Evolutionary conservation across 2,797 vertebrate species (phyloP).

Genomic region (Gymnopithys bicolor): DNA sequence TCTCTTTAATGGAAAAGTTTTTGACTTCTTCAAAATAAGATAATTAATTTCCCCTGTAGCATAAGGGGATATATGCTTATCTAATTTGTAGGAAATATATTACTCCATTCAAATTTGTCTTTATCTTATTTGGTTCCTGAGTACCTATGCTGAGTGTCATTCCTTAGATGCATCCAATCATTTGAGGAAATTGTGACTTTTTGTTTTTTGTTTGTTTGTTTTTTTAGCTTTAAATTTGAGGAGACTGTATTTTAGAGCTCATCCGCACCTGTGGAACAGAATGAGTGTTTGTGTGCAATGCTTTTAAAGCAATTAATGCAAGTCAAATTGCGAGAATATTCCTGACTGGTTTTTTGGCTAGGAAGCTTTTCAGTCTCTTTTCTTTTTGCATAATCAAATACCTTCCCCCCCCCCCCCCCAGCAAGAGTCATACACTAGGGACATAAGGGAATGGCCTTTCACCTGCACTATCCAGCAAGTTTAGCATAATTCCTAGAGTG

Average conservation of each 20-base stretch:
- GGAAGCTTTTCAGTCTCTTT: neutral
- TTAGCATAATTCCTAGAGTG: neutral
- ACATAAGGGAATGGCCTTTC: neutral
- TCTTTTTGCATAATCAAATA: neutral
- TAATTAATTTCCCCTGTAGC: neutral
- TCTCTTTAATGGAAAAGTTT: neutral
- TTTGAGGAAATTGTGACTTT: neutral
- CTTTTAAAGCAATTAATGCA: neutral
- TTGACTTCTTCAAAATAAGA: neutral
- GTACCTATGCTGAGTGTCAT: neutral
- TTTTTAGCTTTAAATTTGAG: neutral
- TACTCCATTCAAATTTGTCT: neutral
- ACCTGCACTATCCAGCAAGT: neutral
- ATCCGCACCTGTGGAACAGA: neutral
- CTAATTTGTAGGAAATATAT: neutral
- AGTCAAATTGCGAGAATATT: neutral
- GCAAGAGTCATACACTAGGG: neutral
- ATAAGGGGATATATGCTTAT: neutral
- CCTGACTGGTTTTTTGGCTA: neutral
- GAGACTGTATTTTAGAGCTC: neutral
- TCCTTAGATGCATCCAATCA: neutral
- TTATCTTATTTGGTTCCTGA: neutral
- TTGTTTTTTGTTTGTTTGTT: too few relatives aligned
- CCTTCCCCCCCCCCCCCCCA: neutral
- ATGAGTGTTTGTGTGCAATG: neutral